Conservation (phyloP, 2,113 vertebrate species). For the Zosterops pallidus region DNA sequence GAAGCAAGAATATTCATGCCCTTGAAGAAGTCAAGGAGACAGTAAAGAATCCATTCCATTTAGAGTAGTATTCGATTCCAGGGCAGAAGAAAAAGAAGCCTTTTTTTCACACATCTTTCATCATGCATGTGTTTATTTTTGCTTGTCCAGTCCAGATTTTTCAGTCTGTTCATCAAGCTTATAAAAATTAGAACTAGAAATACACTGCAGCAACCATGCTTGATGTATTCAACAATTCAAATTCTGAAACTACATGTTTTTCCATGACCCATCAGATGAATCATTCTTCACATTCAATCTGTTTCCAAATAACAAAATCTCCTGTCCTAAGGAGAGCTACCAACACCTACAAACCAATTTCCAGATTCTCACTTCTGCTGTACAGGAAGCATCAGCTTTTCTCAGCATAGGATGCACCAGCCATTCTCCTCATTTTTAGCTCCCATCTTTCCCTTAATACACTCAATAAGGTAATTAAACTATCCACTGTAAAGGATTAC, state of each 20-base stretch:
- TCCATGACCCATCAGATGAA: neutral
- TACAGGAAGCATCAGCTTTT: neutral
- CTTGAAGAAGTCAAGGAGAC: neutral
- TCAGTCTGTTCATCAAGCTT: neutral
- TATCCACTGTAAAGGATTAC: neutral
- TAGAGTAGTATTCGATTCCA: neutral
- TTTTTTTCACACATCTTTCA: neutral
- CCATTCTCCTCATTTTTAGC: neutral
- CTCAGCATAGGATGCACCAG: fast-evolving
- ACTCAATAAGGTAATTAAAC: neutral
- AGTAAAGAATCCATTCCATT: neutral
- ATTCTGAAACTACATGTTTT: neutral
- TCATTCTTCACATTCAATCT: neutral
- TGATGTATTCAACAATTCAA: neutral
- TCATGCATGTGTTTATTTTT: neutral
- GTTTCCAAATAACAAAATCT: neutral
- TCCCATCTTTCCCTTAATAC: neutral
- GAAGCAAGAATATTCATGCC: neutral
- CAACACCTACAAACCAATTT: neutral
- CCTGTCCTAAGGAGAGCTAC: neutral
- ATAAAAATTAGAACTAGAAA: neutral
- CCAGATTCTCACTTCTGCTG: neutral
- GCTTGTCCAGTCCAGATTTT: neutral
- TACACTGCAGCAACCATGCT: neutral
- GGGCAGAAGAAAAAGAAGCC: neutral